These are phyloP conservation scores for Meandrina meandrites DNA, from an alignment of 92 coral and sea anemone species.

Conservation along the genomic window DNA sequence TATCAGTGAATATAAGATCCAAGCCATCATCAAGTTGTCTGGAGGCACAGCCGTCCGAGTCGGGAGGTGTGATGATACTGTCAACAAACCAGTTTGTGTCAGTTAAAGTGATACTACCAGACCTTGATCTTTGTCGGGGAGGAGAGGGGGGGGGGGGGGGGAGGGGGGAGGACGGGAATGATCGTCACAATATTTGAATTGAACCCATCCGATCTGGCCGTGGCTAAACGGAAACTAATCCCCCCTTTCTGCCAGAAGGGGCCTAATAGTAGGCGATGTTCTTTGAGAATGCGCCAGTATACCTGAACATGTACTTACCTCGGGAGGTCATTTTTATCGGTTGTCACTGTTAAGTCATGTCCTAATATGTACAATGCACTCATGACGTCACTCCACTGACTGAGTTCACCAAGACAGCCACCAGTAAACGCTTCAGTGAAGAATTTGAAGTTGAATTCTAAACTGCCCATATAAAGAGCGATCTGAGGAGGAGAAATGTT, in stretches of 20 bases:
- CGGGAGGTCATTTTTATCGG: slow-evolving; percentile 28
- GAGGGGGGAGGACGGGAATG: too few species aligned
- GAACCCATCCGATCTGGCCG: too few species aligned
- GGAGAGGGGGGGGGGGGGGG: too few species aligned
- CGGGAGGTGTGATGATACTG: slow-evolving; percentile 38
- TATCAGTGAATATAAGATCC: slow-evolving; percentile 86
- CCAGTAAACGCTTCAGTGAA: slow-evolving; percentile 61
- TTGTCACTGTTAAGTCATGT: slow-evolving; percentile 60
- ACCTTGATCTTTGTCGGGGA: too few species aligned
- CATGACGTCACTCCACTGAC: slow-evolving; percentile 84
- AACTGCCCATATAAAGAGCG: slow-evolving; percentile 61
- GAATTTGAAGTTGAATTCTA: slow-evolving; percentile 32
- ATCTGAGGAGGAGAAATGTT: slow-evolving; percentile 41
- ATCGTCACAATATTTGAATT: too few species aligned
- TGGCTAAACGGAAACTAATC: too few species aligned
- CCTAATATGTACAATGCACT: slow-evolving; percentile 72
- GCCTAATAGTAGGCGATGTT: too few species aligned
- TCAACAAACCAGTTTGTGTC: not conserved
- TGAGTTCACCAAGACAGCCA: slow-evolving; percentile 82
- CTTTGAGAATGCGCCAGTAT: too few species aligned
- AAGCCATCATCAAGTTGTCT: slow-evolving; percentile 31
- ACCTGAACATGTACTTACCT: slow-evolving; percentile 3
- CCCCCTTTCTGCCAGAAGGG: too few species aligned
- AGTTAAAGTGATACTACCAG: too few species aligned
- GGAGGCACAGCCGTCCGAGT: slow-evolving; percentile 59